Evolutionary conservation across 1,140 invertebrate genomes (phyloP).

Genomic region (Helicorthomorpha holstii): DNA sequence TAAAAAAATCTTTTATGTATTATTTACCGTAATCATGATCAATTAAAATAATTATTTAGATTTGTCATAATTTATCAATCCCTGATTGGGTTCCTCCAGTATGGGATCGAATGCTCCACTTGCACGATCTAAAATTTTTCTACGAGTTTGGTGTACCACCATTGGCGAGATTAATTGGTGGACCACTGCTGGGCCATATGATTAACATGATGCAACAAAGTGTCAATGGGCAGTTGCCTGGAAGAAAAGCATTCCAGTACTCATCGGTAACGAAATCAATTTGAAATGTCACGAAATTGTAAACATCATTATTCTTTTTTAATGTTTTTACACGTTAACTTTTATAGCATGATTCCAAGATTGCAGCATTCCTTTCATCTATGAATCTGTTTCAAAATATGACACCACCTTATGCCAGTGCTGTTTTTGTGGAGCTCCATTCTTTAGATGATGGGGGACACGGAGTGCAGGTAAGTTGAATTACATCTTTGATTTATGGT

Average conservation of each 20-base stretch:
- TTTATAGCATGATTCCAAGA: not conserved
- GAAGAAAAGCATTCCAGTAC: not conserved
- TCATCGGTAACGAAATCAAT: not conserved
- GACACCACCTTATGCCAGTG: not conserved
- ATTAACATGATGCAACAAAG: conserved; percentile 1
- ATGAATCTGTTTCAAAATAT: not conserved
- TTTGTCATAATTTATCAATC: no score
- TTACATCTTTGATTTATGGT: no score
- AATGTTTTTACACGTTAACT: not conserved
- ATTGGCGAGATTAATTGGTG: no score
- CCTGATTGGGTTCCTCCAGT: no score
- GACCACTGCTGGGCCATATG: conserved; percentile 1
- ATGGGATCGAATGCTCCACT: no score
- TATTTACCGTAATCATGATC: no score
- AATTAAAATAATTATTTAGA: no score
- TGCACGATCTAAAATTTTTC: no score
- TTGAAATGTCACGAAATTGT: no score
- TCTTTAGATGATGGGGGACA: not conserved
- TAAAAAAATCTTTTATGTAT: no score
- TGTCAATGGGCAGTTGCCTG: not conserved
- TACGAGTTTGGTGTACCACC: no score
- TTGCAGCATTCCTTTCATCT: not conserved
- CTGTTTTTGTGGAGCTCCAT: not conserved
- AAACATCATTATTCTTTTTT: no score
- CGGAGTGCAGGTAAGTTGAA: not conserved